Evolutionary conservation across 2,113 vertebrate genomes (phyloP), one percentile per base, ranked within the genome.

Genomic region (Pangasianodon hypophthalmus): DNA sequence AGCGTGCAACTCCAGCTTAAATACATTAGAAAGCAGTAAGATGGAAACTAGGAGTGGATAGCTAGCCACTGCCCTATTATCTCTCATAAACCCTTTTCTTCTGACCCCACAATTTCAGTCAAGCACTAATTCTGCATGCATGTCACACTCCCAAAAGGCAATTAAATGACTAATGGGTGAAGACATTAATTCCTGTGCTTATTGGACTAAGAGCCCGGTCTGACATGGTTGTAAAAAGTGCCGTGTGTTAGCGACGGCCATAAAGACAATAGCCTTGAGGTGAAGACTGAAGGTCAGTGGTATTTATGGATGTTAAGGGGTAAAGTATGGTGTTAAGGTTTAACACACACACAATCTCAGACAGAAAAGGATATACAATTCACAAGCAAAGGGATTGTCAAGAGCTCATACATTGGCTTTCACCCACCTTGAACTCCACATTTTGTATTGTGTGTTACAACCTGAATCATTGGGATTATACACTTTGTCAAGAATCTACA

Each of bases 111-210:
- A 84, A 86, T 90, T 90, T 91, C 87, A 71, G 64, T 93, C 93
- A 90, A 92, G 87, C 73, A 67, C 77, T 91, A 92, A 91, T 90
- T 91, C 87, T 84, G 73, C 69, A 90, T 92, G 91, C 91, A 93
- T 93, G 92, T 90, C 92, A 89, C 88, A 90, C 56, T 88, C 91
- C 90, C 92, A 92, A 90, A 93, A 94, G 89, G 93, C 92, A 93
- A 94, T 93, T 90, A 93, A 56, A 89, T 90, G 86, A 92, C 91
- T 93, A 94, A 94, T 93, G 94, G 93, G 92, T 89, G 91, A 71
- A 88, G 91, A 69, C 89, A 92, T 93, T 92, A 83, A 92, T 92
- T 88, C 54, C 73, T 87, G 89, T 92, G 90, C 90, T 93, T 93
- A 88, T 93, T 93, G 92, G 86, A 92, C 85, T 92, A 67, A 89